phyloP scores from a whole-genome alignment of 2,888 invertebrate genomes.

The Tholera decimalis region DNA sequence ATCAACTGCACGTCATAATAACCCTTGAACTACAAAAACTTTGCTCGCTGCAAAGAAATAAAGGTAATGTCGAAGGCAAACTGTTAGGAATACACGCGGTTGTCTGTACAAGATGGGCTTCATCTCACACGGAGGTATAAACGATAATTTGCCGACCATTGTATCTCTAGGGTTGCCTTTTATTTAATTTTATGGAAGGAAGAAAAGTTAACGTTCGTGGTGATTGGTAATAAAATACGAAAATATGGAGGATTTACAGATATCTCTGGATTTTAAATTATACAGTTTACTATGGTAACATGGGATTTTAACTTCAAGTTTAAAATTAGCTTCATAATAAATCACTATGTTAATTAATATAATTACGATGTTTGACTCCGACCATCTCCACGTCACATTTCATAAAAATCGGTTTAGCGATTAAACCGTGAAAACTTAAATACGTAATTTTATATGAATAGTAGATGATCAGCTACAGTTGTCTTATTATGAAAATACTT shows the following conservation, averaged over 20 bases:
- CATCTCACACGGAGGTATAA: conserved; percentile 55
- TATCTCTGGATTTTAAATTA: not conserved
- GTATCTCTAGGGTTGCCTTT: conserved; percentile 55
- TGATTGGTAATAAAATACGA: not conserved
- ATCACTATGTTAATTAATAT: too few species aligned
- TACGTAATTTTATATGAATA: too few species aligned
- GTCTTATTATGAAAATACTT: too few species aligned
- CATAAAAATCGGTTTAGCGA: too few species aligned
- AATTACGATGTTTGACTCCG: too few species aligned
- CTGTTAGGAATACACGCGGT: conserved; percentile 3
- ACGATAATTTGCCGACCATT: conserved; percentile 65
- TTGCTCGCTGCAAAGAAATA: conserved; percentile 5
- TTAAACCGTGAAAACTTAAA: too few species aligned
- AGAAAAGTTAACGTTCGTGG: not conserved
- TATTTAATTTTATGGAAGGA: conserved; percentile 22
- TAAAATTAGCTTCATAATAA: not conserved
- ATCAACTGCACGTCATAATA: conserved; percentile 2
- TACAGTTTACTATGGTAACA: not conserved
- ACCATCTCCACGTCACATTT: too few species aligned
- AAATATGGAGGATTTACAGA: not conserved
- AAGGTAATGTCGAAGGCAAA: not conserved
- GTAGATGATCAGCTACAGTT: not conserved
- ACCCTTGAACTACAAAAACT: not conserved
- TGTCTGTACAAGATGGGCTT: conserved; percentile 44
- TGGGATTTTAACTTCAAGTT: not conserved